Base-by-base conservation (phyloP, 2,113 vertebrate species). In the Donacobius atricapilla region DNA sequence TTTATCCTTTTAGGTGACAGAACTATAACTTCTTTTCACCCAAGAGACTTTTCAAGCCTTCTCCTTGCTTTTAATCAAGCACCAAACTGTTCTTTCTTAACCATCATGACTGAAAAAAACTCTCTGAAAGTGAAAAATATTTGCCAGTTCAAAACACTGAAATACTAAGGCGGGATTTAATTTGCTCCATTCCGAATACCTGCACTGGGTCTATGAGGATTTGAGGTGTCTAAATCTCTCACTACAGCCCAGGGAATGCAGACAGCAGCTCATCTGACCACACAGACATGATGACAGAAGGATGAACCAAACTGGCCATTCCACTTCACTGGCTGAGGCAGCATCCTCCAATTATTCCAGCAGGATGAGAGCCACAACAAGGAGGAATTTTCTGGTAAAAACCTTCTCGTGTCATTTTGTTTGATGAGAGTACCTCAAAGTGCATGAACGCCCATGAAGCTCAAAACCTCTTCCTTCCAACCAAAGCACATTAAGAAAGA, bases 341-440 rank as follows among this genome's bases (percentile, higher is more conserved):
- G 56, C 35, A 85, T 8, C 39, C n/a, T 44, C 16, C 6, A 3
- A 4, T 66, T 69, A 68, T 16, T 54, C 35, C 69, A 81, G n/a
- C 19, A 64, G 78, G 50, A 44, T 21, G 10, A 78, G 11, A 78
- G 28, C 35, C 24, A 70, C 28, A 53, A 31, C 0, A 16, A 0
- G 3, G 31, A 53, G 7, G 24, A 28, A 30, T 18, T 6, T 47
- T 42, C 31, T 37, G 8, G 7, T 15, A 82, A 40, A 44, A 87
- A 20, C 19, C 13, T 57, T 5, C 5, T 13, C 0, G 0, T 1
- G 1, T 69, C 2, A 0, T 56, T 15, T 30, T 3, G 1, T n/a
- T 48, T 25, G 9, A 58, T 9, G 1, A 4, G 14, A 66, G 4
- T 5, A 58, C 7, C 33, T 45, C 25, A 2, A 71, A 37, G 19